Base-by-base conservation (phyloP, 2,888 invertebrate species). In the Abscondita cerata region DNA sequence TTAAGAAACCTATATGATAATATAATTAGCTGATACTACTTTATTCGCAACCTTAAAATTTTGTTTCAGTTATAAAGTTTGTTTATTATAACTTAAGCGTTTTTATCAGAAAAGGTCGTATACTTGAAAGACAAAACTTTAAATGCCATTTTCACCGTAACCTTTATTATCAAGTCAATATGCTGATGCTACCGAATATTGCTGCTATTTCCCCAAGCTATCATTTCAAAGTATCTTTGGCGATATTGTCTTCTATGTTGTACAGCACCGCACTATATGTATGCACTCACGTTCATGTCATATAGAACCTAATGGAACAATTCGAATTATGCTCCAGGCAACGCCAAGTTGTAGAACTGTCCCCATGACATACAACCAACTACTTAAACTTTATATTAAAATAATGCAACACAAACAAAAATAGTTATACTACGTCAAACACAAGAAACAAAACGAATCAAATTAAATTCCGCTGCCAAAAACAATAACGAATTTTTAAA, bases 111-210 rank as follows among this genome's bases (percentile, higher is more conserved):
- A n/a, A 41, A 41, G 18, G 44, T 33, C 31, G 34, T 36, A 18
- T 44, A 18, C 11, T 16, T 18, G 46, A 46, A 34, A 34, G 52
- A 44, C 58, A 59, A 44, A 52, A 52, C 52, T 59, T 52, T 52
- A 52, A 59, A 46, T 34, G 52, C 52, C 18, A 38, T 41, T 38
- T 57, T 38, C 53, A 59, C 52, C 53, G 47, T 52, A 53, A 59
- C 54, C 59, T 48, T 60, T 60, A 60, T 60, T 60, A 60, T 60
- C 59, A 44, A 54, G 59, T 54, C 59, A 60, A 60, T 60, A 60
- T 60, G 54, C 54, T 60, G 53, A 60, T 60, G 54, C 50, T 48
- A 54, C 40, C 41, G 54, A 60, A 50, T 51, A 53, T 53, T 54
- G 59, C 50, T 40, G 52, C 52, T 50, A 62, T 57, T 57, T 62